phyloP scores from a whole-genome alignment of 2,888 invertebrate genomes.

The Lamellibrachia satsuma region DNA sequence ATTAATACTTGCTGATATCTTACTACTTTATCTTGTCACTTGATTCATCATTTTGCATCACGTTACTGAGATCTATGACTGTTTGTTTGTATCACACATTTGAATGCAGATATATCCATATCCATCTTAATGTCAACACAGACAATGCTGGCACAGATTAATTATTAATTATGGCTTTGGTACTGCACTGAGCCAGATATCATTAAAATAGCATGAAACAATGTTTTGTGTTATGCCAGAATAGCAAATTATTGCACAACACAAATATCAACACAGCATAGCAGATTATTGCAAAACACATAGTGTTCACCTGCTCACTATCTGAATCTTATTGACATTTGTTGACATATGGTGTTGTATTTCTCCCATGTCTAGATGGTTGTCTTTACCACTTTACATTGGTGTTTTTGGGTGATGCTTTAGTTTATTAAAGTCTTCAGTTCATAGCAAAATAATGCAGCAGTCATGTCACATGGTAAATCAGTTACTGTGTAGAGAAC shows the following conservation, averaged over 20 bases:
- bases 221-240: neutral
- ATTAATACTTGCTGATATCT: neutral
- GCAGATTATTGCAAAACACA: neutral
- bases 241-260: neutral
- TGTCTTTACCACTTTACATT: neutral
- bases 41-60: neutral
- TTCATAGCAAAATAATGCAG: neutral
- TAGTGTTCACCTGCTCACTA: neutral
- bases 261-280: neutral
- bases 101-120: neutral
- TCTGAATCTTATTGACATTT: neutral
- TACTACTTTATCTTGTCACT: neutral
- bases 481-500: neutral
- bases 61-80: neutral
- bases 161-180: neutral
- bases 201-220: neutral
- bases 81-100: neutral
- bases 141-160: neutral
- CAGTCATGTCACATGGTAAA: neutral
- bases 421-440: neutral
- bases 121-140: neutral
- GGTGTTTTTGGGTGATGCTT: neutral
- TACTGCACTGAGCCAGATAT: neutral
- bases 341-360: neutral
- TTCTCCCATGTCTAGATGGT: neutral